These are phyloP conservation scores for Eleutherodactylus coqui DNA, from an alignment of 2,797 vertebrate genomes.

Conservation along the genomic window DNA sequence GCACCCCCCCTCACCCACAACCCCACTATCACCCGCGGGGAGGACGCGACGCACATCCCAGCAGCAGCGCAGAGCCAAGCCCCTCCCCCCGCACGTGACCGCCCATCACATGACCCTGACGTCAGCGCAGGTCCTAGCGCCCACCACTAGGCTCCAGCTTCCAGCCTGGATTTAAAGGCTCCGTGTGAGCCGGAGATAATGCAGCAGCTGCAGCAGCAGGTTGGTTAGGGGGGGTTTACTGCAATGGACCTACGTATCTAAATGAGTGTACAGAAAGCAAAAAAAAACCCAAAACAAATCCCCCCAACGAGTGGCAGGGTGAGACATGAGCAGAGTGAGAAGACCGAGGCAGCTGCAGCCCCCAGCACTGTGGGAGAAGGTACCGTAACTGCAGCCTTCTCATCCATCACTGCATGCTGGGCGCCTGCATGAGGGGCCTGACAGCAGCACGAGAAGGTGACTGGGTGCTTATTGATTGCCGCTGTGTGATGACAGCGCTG, in stretches of 20 bases:
- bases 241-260: constrained; percentile 63
- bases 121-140: constrained; percentile 6
- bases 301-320: constrained; percentile 53
- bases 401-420: constrained; percentile 42
- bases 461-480: neutral
- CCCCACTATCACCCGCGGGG: too few species aligned
- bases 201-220: constrained; percentile 64
- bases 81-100: neutral
- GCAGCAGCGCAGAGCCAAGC: neutral
- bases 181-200: constrained; percentile 62
- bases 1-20: too few species aligned
- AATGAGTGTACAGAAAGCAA: constrained; percentile 55
- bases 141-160: neutral
- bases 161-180: constrained; percentile 56
- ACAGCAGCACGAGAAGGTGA: neutral
- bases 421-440: constrained; percentile 36
- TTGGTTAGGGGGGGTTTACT: constrained; percentile 61
- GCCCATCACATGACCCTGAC: neutral
- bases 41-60: too few species aligned
- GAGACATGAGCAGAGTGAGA: constrained; percentile 62
- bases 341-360: constrained; percentile 43
- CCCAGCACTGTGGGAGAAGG: constrained; percentile 55
- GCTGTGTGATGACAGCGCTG: neutral
- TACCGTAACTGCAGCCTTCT: constrained; percentile 54
- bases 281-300: too few species aligned